A percentile compares a stretch with the other conserved stretches of the same genome.
These are phyloP conservation scores for Diaphora mendica DNA, from an alignment of 2,888 invertebrate genomes.

Conservation along the genomic window DNA sequence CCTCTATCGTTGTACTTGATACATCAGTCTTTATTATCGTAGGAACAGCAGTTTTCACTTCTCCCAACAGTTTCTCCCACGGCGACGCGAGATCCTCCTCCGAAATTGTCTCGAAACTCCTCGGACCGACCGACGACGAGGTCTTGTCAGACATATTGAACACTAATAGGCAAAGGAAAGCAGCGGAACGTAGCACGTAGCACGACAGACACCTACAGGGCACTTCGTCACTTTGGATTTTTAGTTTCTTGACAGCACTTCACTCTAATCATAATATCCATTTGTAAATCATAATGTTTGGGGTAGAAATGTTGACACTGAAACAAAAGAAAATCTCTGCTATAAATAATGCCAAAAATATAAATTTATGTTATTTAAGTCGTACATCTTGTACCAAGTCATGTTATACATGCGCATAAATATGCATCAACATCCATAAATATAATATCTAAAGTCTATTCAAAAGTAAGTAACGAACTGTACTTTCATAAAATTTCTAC, in stretches of 20 bases:
- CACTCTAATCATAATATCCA: constrained; percentile 87
- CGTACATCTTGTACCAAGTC: not conserved
- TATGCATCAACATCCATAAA: constrained; percentile 14
- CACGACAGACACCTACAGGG: constrained; percentile 82
- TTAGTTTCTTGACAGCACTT: constrained; percentile 87
- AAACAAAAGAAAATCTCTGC: constrained; percentile 69
- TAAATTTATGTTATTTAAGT: not conserved
- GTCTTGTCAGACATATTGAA: constrained; percentile 83
- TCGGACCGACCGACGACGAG: constrained; percentile 81
- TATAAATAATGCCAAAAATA: constrained; percentile 16
- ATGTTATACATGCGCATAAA: constrained; percentile 17
- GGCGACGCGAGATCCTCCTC: constrained; percentile 82
- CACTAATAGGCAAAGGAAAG: constrained; percentile 58
- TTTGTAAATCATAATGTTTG: constrained; percentile 87
- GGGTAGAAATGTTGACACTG: constrained; percentile 87
- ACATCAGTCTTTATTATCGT: constrained; percentile 82
- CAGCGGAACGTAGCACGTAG: constrained; percentile 81
- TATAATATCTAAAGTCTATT: constrained; percentile 21
- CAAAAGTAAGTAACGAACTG: constrained; percentile 26
- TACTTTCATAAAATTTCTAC: constrained; percentile 48
- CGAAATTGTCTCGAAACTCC: constrained; percentile 84
- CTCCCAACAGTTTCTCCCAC: constrained; percentile 83
- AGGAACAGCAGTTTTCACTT: constrained; percentile 78
- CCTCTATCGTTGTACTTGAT: constrained; percentile 78
- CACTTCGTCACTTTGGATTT: constrained; percentile 86